Conservation (phyloP, 2,113 vertebrate genomes). For the Rhegmatorhina hoffmannsi region DNA sequence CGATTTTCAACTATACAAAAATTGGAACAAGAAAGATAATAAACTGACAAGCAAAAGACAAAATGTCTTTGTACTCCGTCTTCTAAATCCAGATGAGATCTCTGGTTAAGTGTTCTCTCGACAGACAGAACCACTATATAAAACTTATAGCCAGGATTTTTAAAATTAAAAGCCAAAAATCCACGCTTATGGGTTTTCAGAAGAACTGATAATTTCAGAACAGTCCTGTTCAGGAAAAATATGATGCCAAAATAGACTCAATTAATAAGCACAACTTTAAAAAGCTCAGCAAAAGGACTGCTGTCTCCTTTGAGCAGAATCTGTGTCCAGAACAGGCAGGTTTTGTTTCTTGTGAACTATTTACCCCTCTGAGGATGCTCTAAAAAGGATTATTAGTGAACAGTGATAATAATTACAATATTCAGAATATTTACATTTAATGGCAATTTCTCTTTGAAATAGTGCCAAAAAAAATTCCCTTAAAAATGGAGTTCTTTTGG, state of each 20-base stretch:
- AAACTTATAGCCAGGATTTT: conserved; percentile 26
- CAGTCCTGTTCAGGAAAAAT: neutral
- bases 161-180: conserved; percentile 40
- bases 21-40: conserved; percentile 9
- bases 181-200: neutral
- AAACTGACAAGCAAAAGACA: conserved; percentile 20
- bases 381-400: neutral
- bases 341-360: neutral
- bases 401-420: neutral
- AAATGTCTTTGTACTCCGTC: neutral
- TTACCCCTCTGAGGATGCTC: neutral
- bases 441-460: neutral
- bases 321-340: neutral
- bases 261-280: neutral
- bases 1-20: neutral
- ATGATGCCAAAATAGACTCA: neutral
- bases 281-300: neutral
- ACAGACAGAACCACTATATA: neutral
- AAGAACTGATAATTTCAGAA: conserved; percentile 15
- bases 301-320: neutral
- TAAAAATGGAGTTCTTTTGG: neutral
- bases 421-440: neutral
- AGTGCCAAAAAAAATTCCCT: neutral
- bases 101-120: neutral
- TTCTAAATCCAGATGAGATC: conserved; percentile 4